Conservation (phyloP, 2,113 vertebrate species). For the Salvator merianae region DNA sequence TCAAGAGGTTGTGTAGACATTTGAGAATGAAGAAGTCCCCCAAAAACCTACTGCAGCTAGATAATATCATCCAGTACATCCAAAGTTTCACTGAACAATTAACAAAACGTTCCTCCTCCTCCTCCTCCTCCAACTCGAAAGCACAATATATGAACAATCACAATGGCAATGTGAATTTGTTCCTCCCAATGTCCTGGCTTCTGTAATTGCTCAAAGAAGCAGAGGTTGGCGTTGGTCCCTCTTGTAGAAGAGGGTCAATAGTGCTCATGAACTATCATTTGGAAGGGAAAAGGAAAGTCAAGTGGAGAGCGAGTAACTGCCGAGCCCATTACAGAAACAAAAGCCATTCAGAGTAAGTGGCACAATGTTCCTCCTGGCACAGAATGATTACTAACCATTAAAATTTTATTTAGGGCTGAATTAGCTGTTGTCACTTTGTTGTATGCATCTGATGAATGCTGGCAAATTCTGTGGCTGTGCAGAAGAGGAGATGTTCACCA, state of each 20-base stretch:
- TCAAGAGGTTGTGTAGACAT: neutral
- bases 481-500: neutral
- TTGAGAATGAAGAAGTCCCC: no score
- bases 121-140: neutral
- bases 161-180: neutral
- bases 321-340: neutral
- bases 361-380: neutral
- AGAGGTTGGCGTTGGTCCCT: neutral
- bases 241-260: neutral
- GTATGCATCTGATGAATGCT: no score
- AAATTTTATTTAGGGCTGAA: neutral
- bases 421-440: neutral
- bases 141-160: neutral
- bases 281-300: neutral
- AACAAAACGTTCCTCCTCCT: no score
- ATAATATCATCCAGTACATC: neutral
- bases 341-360: neutral
- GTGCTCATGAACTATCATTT: conserved; percentile 14
- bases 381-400: conserved; percentile 4
- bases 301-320: neutral
- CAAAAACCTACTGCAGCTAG: neutral
- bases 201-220: conserved; percentile 13
- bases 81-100: neutral
- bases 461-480: neutral
- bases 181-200: neutral